Conservation (phyloP, 1,140 invertebrate species). For the Heliconius melpomene region DNA sequence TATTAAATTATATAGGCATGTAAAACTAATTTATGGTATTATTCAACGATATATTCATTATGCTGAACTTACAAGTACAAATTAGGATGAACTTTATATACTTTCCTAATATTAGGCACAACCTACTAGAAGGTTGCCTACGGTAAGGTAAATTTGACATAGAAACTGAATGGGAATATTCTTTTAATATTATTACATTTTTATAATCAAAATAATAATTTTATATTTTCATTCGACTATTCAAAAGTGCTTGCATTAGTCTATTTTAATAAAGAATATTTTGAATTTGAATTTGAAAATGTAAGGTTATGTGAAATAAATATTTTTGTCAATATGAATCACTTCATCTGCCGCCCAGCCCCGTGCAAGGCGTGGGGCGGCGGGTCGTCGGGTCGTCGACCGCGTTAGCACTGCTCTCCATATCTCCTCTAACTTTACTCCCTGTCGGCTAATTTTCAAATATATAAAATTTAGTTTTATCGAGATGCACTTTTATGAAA, state of each 20-base stretch:
- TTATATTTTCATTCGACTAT: too few species aligned
- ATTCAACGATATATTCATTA: background rate
- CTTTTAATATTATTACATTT: too few species aligned
- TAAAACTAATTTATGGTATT: background rate
- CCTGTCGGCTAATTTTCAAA: slow-evolving; percentile 30
- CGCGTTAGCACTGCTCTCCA: slow-evolving; percentile 68
- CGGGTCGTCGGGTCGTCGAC: slow-evolving; percentile 69
- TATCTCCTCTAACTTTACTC: slow-evolving; percentile 66
- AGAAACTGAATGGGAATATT: too few species aligned
- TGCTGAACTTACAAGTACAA: background rate
- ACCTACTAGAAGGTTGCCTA: background rate
- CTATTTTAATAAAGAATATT: too few species aligned
- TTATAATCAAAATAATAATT: too few species aligned
- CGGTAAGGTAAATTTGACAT: too few species aligned
- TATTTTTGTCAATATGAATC: slow-evolving; percentile 10
- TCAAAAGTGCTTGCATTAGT: too few species aligned
- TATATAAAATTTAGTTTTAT: background rate
- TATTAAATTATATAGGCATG: background rate
- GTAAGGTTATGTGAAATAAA: background rate
- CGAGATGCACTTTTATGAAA: background rate
- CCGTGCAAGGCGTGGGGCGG: slow-evolving; percentile 57
- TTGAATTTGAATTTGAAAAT: background rate
- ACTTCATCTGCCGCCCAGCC: slow-evolving; percentile 43
- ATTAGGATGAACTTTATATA: background rate
- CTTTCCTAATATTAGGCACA: background rate